These are phyloP conservation scores for Dermatemys mawii DNA, from an alignment of 2,113 vertebrate genomes.

Conservation along the genomic window DNA sequence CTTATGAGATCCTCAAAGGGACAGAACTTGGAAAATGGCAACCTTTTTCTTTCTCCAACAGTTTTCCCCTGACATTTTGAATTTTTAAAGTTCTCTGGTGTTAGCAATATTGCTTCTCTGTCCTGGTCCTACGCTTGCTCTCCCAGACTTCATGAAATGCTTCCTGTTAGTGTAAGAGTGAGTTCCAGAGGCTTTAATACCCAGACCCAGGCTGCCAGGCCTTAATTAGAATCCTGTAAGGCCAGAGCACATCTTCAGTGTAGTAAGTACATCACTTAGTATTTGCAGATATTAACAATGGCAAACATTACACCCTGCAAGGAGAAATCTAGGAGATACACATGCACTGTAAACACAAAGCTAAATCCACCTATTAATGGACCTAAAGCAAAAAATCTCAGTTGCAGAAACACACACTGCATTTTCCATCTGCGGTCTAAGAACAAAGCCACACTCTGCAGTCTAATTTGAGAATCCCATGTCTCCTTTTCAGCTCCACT, in stretches of 20 bases:
- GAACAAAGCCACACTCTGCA: background rate
- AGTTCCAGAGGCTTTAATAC: background rate
- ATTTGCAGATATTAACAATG: background rate
- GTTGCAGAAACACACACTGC: background rate
- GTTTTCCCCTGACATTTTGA: background rate
- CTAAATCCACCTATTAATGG: background rate
- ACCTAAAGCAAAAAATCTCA: background rate
- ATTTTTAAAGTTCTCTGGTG: background rate
- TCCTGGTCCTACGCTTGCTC: background rate
- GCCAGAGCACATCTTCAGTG: background rate
- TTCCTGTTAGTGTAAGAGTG: background rate
- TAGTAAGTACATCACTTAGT: background rate
- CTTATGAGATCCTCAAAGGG: background rate
- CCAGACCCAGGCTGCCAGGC: background rate
- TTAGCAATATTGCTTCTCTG: background rate
- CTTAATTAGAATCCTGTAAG: background rate
- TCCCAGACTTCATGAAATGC: background rate
- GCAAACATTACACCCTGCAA: background rate
- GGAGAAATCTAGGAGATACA: background rate
- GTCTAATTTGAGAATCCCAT: background rate
- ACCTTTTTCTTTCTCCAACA: too few relatives aligned
- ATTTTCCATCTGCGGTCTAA: background rate
- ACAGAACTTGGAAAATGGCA: accelerated
- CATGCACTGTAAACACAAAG: background rate
- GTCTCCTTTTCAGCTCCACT: background rate